Conservation (phyloP, 2,888 invertebrate species). For the Matsumyia berberina region DNA sequence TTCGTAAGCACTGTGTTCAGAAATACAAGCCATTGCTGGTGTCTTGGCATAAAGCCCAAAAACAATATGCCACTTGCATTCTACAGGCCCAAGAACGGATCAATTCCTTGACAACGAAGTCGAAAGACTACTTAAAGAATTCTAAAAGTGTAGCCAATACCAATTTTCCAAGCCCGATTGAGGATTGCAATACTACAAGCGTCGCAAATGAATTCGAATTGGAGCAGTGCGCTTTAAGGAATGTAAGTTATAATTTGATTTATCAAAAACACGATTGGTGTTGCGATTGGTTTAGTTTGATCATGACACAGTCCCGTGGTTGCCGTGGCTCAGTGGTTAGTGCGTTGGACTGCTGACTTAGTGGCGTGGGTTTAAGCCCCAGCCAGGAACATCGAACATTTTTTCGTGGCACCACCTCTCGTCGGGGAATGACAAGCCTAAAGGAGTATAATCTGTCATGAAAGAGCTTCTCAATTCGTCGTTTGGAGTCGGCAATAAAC, state of each 20-base stretch:
- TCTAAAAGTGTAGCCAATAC: not conserved
- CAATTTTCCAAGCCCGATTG: conserved; percentile 10
- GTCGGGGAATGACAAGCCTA: no score
- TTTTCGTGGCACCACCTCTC: no score
- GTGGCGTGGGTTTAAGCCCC: no score
- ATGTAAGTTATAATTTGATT: no score
- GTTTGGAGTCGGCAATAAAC: no score
- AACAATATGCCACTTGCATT: not conserved
- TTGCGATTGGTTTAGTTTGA: no score
- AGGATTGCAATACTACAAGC: conserved; percentile 13
- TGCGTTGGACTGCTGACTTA: no score
- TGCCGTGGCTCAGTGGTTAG: no score
- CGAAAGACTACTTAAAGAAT: not conserved
- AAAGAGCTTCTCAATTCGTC: no score
- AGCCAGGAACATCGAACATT: no score
- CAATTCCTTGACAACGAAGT: not conserved
- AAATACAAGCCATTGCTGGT: conserved; percentile 15
- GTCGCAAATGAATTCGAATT: not conserved
- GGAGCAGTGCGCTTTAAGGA: conserved; percentile 12
- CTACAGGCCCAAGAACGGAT: conserved; percentile 8
- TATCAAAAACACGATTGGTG: not conserved
- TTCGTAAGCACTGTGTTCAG: conserved; percentile 36
- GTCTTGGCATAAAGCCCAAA: not conserved
- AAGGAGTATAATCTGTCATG: no score
- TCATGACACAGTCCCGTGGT: no score